A percentile compares a stretch with the other conserved stretches of the same genome.
Evolutionary conservation across 2,888 invertebrate genomes (phyloP).

Genomic region (Nomada flava): DNA sequence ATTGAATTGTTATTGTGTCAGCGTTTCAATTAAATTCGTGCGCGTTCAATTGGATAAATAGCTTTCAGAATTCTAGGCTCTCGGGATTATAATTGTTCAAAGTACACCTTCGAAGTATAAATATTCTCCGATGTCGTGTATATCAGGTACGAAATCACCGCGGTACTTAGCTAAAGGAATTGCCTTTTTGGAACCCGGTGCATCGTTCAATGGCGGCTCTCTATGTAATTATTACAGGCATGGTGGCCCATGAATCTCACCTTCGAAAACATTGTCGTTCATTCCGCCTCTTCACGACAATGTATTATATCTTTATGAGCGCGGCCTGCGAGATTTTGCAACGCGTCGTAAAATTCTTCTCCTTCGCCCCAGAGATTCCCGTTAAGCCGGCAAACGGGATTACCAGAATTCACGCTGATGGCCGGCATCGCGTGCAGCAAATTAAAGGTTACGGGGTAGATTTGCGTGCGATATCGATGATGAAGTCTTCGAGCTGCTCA

Average conservation of each 20-base stretch:
- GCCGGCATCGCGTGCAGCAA: constrained; percentile 74
- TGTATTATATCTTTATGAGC: neutral
- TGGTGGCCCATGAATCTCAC: constrained; percentile 7
- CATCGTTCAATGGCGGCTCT: neutral
- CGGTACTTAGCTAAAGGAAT: neutral
- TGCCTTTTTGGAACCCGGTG: neutral
- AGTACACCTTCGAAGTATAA: too few species aligned
- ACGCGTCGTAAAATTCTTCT: neutral
- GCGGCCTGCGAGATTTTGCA: neutral
- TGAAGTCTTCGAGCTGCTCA: constrained; percentile 64
- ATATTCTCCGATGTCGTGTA: neutral
- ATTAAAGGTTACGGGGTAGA: constrained; percentile 65
- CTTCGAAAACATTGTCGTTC: neutral
- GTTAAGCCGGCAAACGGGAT: constrained; percentile 34
- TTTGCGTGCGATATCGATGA: constrained; percentile 63
- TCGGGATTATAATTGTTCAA: too few species aligned
- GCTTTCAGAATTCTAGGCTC: too few species aligned
- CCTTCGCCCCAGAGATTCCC: neutral
- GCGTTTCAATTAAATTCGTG: too few species aligned
- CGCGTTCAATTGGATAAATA: too few species aligned
- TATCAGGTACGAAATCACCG: neutral
- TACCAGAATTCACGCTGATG: constrained; percentile 43
- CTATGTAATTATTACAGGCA: neutral
- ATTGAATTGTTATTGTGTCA: too few species aligned
- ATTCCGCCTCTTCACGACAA: constrained; percentile 4